These are phyloP conservation scores for Seriola quinqueradiata DNA, from an alignment of 2,113 vertebrate species.

Conservation along the genomic window DNA sequence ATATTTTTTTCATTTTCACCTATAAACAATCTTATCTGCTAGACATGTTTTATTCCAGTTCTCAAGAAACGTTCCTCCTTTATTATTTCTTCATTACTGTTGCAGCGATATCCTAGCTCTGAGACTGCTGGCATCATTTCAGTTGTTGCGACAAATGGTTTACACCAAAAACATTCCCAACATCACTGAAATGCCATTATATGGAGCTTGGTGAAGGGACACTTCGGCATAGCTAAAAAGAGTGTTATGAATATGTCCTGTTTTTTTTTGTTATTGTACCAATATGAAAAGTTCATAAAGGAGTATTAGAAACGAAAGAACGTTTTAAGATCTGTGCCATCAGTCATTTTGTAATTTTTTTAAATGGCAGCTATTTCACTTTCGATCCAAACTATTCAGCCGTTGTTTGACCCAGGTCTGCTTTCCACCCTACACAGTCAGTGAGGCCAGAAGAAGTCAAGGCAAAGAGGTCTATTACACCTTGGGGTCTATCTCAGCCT, in stretches of 20 bases:
- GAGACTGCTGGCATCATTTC: background rate
- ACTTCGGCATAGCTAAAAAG: background rate
- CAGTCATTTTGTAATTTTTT: constrained; percentile 70
- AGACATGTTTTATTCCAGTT: background rate
- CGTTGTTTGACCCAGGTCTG: constrained; percentile 72
- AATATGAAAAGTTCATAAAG: constrained; percentile 28
- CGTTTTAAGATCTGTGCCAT: constrained; percentile 41
- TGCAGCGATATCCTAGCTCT: background rate
- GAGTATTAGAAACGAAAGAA: constrained; percentile 35
- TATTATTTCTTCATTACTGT: background rate
- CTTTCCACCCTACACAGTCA: constrained; percentile 50
- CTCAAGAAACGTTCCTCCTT: background rate
- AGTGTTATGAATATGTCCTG: constrained; percentile 11
- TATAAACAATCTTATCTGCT: no score
- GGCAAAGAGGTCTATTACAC: constrained; percentile 82
- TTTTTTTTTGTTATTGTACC: constrained; percentile 9
- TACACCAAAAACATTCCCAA: background rate
- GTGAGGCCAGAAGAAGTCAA: constrained; percentile 79
- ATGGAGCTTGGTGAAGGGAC: background rate
- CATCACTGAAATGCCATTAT: background rate
- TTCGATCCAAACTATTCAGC: constrained; percentile 67
- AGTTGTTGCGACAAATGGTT: background rate
- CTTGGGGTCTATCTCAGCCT: constrained; percentile 78
- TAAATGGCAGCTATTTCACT: constrained; percentile 69
- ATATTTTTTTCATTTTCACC: no score